Base-by-base conservation (phyloP, 2,888 invertebrate species). In the Bhutanitis thaidina region DNA sequence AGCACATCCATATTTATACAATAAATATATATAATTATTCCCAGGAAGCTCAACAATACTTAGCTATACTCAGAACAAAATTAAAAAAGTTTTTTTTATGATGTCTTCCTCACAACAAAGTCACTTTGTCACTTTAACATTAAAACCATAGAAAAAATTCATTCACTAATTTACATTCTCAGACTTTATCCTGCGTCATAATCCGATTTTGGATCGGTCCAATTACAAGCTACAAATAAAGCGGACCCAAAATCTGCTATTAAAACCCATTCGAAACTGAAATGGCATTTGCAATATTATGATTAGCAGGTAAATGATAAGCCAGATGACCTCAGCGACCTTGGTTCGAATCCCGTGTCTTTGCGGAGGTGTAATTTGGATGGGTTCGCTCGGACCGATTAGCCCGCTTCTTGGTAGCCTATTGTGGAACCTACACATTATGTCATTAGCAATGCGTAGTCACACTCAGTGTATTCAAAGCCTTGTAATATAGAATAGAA, bases 281-380 rank as follows among this genome's bases (percentile, higher is more conserved):
- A 88, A 88, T 87, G 88, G 84, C 87, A 88, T 84, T 82, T 73
- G 84, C 74, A 71, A 63, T 74, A 80, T 84, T 74, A 81, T 89
- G 79, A 85, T 87, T 85, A 86, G 80, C 70, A 72, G 73, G 77
- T 81, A 85, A 86, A 87, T 87, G 88, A 87, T 87, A 84, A 86
- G 79, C 77, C 74, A 61, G 68, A 69, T 74, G 89, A 88, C 88
- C 89, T 64, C 67, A 64, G 77, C 80, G 89, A 82, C 88, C 88
- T 89, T 87, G 86, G 77, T 76, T 74, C 72, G 83, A 80, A 74
- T 84, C 83, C 83, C 78, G 86, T 88, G 88, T 88, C 88, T 88
- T 82, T 88, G 64, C 38, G 81, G 58, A 77, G 67, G 77, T 87
- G 81, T 84, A 89, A 89, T 89, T 89, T 89, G 68, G 74, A 67